Base-by-base conservation (phyloP, 2,797 vertebrate species). In the Poliocrania exsul region DNA sequence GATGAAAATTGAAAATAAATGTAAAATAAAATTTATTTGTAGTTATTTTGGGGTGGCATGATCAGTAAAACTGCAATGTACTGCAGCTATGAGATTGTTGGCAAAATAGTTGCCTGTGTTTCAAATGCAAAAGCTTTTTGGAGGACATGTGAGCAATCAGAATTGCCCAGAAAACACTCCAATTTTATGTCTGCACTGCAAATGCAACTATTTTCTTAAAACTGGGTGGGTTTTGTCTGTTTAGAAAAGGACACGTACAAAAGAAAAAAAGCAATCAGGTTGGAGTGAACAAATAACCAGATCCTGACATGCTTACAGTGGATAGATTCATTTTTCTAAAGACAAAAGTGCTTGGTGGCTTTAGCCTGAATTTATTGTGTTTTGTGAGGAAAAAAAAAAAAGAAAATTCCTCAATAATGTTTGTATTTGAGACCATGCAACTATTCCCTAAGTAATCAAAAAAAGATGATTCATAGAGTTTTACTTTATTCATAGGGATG, bases 131-230 rank as follows among this genome's bases (percentile, higher is more conserved):
- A 90, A 88, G 66, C 47, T 78, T 90, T 90, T 84, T 26, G 18
- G 29, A 84, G 10, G 37, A 78, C 53, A 87, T 0, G 24, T 87
- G 84, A 91, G 50, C 62, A 72, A 80, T 19, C 42, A 47, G 61
- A 93, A 86, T 74, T 58, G 73, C n/a, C 87, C 54, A 69, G 86
- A 88, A 93, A 84, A 84, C 31, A 53, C 75, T 91, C 61, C 25
- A 51, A 25, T 79, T 93, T 81, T 66, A 56, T 56, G 35, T 53
- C 35, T 1, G 0, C 67, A 26, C 44, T 93, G 51, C 29, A 87
- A 65, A 77, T 56, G 18, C 71, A 77, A n/a, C 19, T 46, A 33
- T 60, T 82, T 91, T 49, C 72, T 82, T 87, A 64, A 67, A 87
- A 73, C 16, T 35, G 9, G 0, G 10, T 44, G 26, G 5, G 1